These are phyloP conservation scores for Catonia carolina DNA, from an alignment of 2,888 invertebrate species.

Conservation along the genomic window DNA sequence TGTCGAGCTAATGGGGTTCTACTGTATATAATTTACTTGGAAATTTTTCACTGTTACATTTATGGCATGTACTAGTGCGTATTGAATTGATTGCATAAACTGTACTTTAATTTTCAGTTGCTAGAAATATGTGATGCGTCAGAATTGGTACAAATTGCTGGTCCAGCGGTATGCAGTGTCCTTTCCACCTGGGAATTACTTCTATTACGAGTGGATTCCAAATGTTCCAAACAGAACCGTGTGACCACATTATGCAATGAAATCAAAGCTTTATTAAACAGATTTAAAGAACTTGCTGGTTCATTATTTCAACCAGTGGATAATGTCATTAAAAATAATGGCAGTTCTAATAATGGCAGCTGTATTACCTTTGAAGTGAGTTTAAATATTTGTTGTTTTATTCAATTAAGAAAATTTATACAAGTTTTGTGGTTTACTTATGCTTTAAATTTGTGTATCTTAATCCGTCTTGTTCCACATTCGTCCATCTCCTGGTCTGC, in stretches of 20 bases:
- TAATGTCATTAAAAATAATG: background rate
- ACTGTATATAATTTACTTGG: no score
- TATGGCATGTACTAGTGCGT: no score
- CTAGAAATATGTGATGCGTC: constrained; percentile 21
- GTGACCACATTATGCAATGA: constrained; percentile 39
- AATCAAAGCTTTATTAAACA: constrained; percentile 39
- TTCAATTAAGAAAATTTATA: background rate
- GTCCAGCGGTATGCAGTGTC: constrained; percentile 42
- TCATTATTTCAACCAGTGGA: constrained; percentile 19
- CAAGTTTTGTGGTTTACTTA: background rate
- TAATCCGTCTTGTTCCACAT: no score
- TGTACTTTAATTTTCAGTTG: constrained; percentile 22
- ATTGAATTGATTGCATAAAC: no score
- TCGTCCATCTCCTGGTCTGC: no score
- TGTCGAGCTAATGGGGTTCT: no score
- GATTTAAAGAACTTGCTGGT: constrained; percentile 29
- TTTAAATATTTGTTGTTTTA: no score
- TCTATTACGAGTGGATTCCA: constrained; percentile 41
- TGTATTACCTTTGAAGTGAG: constrained; percentile 18
- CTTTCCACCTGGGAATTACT: constrained; percentile 46
- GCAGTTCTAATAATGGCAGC: background rate
- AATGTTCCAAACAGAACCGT: constrained; percentile 36
- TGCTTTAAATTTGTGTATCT: no score
- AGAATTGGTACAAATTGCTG: constrained; percentile 37
- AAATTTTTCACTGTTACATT: no score